Conservation (phyloP, 2,888 invertebrate species). For the Brenthis ino region DNA sequence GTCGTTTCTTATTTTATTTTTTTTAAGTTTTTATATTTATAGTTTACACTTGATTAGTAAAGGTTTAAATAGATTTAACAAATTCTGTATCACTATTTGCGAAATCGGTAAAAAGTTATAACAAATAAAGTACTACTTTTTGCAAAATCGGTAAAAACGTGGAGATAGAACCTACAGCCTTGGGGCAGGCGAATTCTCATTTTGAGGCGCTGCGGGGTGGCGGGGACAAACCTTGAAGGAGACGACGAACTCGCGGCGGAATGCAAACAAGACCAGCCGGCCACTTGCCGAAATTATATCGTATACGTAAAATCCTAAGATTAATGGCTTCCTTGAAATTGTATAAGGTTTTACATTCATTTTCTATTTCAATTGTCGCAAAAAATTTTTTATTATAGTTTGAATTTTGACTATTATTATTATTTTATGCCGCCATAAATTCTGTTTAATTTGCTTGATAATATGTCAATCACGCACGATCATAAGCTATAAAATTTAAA, state of each 20-base stretch:
- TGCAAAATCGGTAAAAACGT: conserved; percentile 26
- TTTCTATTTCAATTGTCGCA: background rate
- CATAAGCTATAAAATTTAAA: too few species aligned
- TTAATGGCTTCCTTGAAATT: conserved; percentile 27
- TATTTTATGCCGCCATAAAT: too few species aligned
- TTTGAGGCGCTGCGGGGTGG: conserved; percentile 61
- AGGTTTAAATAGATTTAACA: too few species aligned
- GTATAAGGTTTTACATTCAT: background rate
- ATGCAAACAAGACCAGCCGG: conserved; percentile 68
- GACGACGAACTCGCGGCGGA: conserved; percentile 72
- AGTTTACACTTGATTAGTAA: too few species aligned
- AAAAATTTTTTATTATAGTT: too few species aligned
- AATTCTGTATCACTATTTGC: too few species aligned
- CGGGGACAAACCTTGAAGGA: conserved; percentile 65
- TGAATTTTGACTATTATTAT: too few species aligned
- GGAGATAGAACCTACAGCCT: conserved; percentile 38
- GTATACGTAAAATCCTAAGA: conserved; percentile 43
- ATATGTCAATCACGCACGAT: too few species aligned
- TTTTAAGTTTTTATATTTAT: too few species aligned
- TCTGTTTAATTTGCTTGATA: too few species aligned
- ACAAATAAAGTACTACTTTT: conserved; percentile 4
- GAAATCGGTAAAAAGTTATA: background rate
- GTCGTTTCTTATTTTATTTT: too few species aligned
- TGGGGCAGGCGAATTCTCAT: conserved; percentile 44
- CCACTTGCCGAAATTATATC: conserved; percentile 64